These are phyloP conservation scores for Spialia ferax DNA, from an alignment of 2,888 invertebrate genomes.

Conservation along the genomic window DNA sequence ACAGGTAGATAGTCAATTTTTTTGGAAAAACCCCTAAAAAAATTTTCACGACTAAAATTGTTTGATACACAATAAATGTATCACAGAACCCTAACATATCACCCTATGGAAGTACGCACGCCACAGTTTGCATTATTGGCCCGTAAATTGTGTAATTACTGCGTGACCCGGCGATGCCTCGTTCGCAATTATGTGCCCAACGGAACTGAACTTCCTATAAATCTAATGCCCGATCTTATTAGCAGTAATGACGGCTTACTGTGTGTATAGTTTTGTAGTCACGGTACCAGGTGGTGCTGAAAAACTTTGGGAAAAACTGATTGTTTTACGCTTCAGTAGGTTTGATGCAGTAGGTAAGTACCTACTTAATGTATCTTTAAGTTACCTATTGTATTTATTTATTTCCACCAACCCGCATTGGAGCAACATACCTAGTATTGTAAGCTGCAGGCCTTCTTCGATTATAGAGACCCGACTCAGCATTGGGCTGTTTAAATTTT, in stretches of 20 bases:
- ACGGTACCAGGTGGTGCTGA: neutral
- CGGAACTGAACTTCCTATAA: constrained; percentile 43
- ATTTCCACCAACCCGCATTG: too few relatives aligned
- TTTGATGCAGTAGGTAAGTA: too few relatives aligned
- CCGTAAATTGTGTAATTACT: constrained; percentile 52
- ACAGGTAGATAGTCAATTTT: too few relatives aligned
- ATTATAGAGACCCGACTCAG: too few relatives aligned
- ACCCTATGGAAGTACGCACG: constrained; percentile 48
- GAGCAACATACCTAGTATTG: too few relatives aligned
- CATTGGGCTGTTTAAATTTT: too few relatives aligned
- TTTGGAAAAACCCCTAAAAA: too few relatives aligned
- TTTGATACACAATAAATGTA: neutral
- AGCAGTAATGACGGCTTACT: constrained; percentile 31
- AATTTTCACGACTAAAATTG: too few relatives aligned
- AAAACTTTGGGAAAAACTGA: neutral
- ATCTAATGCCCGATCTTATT: constrained; percentile 36
- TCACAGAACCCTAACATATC: constrained; percentile 35
- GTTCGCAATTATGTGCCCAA: constrained; percentile 49
- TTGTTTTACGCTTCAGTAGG: too few relatives aligned
- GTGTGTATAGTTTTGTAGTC: neutral
- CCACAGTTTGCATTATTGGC: constrained; percentile 48
- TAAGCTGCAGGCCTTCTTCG: too few relatives aligned
- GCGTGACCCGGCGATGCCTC: constrained; percentile 50
- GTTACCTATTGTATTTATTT: too few relatives aligned
- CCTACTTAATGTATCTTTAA: too few relatives aligned